Conservation (phyloP, 2,113 vertebrate species). For the Pelvicachromis taeniatus region DNA sequence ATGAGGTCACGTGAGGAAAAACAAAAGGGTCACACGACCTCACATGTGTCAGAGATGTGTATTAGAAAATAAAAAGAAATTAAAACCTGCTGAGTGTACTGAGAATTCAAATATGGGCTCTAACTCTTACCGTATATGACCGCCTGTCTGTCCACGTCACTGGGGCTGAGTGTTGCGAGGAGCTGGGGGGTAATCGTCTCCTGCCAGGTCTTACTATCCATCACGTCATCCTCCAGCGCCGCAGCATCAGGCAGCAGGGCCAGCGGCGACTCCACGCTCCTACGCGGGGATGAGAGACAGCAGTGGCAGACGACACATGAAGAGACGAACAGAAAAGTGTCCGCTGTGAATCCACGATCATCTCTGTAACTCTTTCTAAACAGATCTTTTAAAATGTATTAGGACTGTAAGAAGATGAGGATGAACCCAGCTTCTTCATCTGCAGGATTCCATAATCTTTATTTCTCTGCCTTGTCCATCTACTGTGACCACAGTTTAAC, state of each 20-base stretch:
- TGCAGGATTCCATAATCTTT: not conserved
- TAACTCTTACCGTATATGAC: slow-evolving; percentile 85
- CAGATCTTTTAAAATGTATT: not conserved
- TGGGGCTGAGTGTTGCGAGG: slow-evolving; percentile 71
- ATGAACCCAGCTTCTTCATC: not conserved
- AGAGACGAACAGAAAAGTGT: not conserved
- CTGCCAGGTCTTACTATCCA: slow-evolving; percentile 86
- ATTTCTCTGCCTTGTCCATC: not conserved
- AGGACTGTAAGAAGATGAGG: not conserved
- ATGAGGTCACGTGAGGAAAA: not conserved
- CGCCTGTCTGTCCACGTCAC: slow-evolving; percentile 87
- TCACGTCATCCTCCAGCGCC: slow-evolving; percentile 82
- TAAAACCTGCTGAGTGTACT: not conserved
- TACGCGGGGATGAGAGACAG: slow-evolving; percentile 10
- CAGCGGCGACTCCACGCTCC: slow-evolving; percentile 81
- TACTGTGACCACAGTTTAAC: not conserved
- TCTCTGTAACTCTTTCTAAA: not conserved
- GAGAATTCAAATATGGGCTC: not conserved
- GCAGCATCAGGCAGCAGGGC: slow-evolving; percentile 78
- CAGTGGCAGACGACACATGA: rapidly evolving
- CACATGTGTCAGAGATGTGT: not conserved
- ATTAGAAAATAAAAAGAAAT: not conserved
- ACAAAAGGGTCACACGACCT: not conserved
- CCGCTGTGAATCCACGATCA: not conserved
- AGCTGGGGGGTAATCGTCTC: slow-evolving; percentile 73